These are phyloP conservation scores for Hippopotamyrus pictus DNA, from an alignment of 2,797 vertebrate genomes.

Conservation along the genomic window DNA sequence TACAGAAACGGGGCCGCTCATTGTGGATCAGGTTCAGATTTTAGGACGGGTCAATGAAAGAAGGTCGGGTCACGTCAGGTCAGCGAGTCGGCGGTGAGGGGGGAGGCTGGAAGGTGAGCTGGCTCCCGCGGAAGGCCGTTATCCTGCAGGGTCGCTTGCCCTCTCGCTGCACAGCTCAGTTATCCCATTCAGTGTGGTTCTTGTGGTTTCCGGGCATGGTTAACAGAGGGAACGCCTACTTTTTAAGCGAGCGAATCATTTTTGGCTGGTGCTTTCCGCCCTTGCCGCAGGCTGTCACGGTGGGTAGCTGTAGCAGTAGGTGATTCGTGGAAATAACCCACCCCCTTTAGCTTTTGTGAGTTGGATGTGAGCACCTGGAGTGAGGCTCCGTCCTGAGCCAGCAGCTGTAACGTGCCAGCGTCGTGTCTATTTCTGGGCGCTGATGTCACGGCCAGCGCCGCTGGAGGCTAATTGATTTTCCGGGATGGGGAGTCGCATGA, in stretches of 20 bases:
- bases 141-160: neutral
- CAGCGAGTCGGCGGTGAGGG: neutral
- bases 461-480: constrained; percentile 41
- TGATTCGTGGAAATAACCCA: neutral
- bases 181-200: neutral
- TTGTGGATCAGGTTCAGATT: neutral
- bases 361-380: neutral
- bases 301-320: neutral
- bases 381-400: neutral
- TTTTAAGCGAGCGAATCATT: neutral
- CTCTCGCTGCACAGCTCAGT: neutral
- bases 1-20: constrained; percentile 34
- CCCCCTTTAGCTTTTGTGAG: neutral
- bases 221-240: neutral
- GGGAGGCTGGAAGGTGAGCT: neutral
- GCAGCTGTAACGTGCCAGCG: neutral
- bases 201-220: neutral
- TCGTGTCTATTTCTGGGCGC: constrained; percentile 31
- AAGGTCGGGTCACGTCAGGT: neutral
- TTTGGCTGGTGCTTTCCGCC: constrained; percentile 41
- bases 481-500: constrained; percentile 29
- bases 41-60: neutral
- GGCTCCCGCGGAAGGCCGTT: neutral
- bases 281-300: constrained; percentile 35
- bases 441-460: constrained; percentile 37